Conservation (phyloP, 2,113 vertebrate species). For the Thomomys bottae region DNA sequence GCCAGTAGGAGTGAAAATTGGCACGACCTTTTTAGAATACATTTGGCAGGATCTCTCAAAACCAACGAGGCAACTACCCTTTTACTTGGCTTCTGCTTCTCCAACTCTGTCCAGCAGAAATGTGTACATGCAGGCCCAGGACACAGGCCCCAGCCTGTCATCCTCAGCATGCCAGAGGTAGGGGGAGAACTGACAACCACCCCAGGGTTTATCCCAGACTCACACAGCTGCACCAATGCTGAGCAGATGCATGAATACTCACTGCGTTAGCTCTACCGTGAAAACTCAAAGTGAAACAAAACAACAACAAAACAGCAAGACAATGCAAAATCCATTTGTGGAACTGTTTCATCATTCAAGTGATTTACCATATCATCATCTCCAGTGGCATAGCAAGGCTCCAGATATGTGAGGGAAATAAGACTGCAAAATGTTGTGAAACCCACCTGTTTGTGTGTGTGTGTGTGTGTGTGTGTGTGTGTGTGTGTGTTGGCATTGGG, state of each 20-base stretch:
- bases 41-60: slow-evolving; percentile 61
- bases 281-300: not conserved
- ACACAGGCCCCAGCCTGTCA: not conserved
- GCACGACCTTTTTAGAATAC: slow-evolving; percentile 24
- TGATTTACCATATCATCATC: not conserved
- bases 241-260: not conserved
- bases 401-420: not conserved
- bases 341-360: not conserved
- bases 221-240: not conserved
- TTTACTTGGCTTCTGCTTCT: not conserved
- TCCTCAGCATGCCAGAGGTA: not conserved
- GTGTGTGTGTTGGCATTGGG: too few relatives aligned
- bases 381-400: not conserved
- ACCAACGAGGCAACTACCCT: not conserved
- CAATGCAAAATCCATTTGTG: not conserved
- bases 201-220: not conserved
- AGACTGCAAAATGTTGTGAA: not conserved
- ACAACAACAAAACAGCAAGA: not conserved
- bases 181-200: not conserved
- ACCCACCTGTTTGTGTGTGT: not conserved
- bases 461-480: too few relatives aligned
- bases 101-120: slow-evolving; percentile 20
- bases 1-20: slow-evolving; percentile 32
- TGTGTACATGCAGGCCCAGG: not conserved
- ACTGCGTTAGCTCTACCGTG: not conserved